Conservation (phyloP, 37 sponge, comb jelly and placozoan genomes). For the Mnemiopsis leidyi region DNA sequence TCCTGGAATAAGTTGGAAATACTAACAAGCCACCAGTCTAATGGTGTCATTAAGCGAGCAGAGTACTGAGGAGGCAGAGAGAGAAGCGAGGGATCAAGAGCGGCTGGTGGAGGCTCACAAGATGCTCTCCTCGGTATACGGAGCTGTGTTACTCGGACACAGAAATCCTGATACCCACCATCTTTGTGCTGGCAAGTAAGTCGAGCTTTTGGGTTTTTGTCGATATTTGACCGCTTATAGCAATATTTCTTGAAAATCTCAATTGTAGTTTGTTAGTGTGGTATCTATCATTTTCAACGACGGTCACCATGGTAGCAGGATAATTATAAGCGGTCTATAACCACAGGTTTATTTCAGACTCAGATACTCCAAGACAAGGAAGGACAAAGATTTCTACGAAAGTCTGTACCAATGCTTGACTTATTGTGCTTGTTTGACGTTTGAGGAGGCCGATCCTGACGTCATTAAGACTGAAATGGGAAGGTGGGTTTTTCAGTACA, state of each 20-base stretch:
- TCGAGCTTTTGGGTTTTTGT: background rate
- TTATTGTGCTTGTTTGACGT: constrained; percentile 24
- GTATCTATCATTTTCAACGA: no score
- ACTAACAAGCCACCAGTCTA: constrained; percentile 9
- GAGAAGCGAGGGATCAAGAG: background rate
- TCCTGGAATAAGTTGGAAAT: background rate
- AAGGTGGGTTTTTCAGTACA: no score
- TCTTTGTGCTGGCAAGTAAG: constrained; percentile 42
- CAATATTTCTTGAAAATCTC: no score
- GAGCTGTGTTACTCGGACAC: constrained; percentile 4
- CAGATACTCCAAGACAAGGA: constrained; percentile 42
- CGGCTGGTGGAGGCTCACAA: constrained; percentile 23
- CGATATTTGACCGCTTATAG: no score
- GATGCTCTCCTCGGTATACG: constrained; percentile 54
- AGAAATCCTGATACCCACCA: constrained; percentile 22
- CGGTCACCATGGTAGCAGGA: no score
- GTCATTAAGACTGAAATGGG: constrained; percentile 48
- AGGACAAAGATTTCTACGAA: constrained; percentile 59
- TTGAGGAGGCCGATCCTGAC: constrained; percentile 22
- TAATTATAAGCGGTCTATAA: background rate
- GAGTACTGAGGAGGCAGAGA: background rate
- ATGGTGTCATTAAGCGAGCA: constrained; percentile 52
- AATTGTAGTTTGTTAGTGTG: no score
- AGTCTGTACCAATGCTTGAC: constrained; percentile 5
- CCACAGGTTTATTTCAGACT: background rate